Evolutionary conservation across 1,140 invertebrate genomes (phyloP), one percentile per base, ranked within the genome.

Genomic region (Aphis craccivora): DNA sequence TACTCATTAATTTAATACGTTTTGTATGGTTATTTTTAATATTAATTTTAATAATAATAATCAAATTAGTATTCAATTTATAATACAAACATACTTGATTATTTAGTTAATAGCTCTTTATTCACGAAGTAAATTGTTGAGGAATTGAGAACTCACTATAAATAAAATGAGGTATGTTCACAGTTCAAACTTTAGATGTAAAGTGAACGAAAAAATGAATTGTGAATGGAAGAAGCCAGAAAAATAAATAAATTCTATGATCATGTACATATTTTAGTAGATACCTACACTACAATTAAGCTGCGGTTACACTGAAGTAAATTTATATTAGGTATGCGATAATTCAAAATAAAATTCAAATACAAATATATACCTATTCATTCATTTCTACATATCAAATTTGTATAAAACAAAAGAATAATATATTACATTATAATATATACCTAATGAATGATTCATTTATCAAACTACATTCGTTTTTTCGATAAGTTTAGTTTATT

Each of bases 51-150:
- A 40, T 40, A 40, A 40, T 40, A 40, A 40, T 40, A 40, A 40
- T 40, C 37, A n/a, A 11, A 30, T 30, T 18, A 23, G 18, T 51
- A 22, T 48, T 55, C 22, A 55, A 60, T 9, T 23, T 60, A 53
- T 53, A 51, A 53, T 88, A 23, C 8, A 88, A 53, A 88, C 87
- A 22, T 88, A 88, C 87, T 37, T 88, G 87, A 53, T 88, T 35
- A 88, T 88, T 88, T 87, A 30, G 25, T 87, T 48, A 5, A 51
- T 48, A 37, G 51, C 9, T 53, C 51, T 45, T 18, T n/a, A 87
- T 89, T 67, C 60, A 14, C 9, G 14, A 67, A 30, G 45, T 87
- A 45, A 45, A 40, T 25, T 67, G 55, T 60, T 30, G 4, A 67
- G 2, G 11, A 89, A 11, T 14, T n/a, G 37, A 40, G 48, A 55